Conservation (phyloP, 2,797 vertebrate species). For the Phalanger gymnotis region DNA sequence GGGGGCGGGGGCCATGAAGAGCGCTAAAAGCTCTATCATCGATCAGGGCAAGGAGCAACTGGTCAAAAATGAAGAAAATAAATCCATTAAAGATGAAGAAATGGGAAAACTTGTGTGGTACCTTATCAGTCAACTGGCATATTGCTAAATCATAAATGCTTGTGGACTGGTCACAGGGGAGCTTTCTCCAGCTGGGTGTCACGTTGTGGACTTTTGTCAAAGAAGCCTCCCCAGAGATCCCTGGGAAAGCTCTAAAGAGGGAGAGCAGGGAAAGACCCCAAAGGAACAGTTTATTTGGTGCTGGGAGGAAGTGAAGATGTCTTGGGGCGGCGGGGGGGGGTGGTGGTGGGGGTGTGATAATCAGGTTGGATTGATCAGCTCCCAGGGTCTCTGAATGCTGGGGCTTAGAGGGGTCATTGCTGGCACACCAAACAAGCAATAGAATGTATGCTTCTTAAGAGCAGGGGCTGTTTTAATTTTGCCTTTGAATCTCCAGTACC, state of each 20-base stretch:
- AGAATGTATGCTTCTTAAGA: background rate
- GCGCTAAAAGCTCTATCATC: background rate
- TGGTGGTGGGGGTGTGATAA: background rate
- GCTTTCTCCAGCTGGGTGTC: background rate
- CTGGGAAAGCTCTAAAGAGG: background rate
- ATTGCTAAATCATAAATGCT: background rate
- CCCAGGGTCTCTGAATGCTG: background rate
- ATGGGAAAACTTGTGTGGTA: background rate
- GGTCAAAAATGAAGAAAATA: slow-evolving; percentile 36
- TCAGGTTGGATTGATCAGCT: background rate
- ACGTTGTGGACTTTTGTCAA: background rate
- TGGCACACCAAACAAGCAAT: background rate
- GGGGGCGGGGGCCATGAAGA: background rate
- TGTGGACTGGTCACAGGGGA: background rate
- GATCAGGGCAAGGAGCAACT: slow-evolving; percentile 4
- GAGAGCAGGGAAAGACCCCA: background rate
- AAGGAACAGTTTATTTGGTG: background rate
- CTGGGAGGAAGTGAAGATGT: background rate
- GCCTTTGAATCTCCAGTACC: background rate
- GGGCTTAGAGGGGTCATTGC: background rate
- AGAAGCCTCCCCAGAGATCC: background rate
- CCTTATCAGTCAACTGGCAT: slow-evolving; percentile 9
- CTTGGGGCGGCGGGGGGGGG: too few species aligned
- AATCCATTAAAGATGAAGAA: slow-evolving; percentile 47
- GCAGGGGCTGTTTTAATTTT: background rate